A percentile compares a stretch with the other conserved stretches of the same genome.
These are phyloP conservation scores for Meriones psammophilus DNA, from an alignment of 2,797 vertebrate species.

Conservation along the genomic window DNA sequence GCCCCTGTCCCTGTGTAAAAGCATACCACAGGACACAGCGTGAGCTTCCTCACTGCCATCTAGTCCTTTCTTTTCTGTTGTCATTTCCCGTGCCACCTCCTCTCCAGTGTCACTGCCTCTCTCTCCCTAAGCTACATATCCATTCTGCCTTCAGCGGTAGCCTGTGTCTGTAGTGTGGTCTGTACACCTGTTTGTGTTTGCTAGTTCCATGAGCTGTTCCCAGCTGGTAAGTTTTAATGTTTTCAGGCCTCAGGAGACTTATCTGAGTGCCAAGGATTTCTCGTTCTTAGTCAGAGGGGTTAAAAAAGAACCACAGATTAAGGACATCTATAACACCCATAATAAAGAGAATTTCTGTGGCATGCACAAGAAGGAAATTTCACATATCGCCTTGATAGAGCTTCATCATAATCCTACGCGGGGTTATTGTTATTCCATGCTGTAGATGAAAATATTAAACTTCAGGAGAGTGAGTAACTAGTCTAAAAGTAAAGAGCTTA, in stretches of 20 bases:
- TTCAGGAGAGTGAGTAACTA: neutral
- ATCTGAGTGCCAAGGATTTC: neutral
- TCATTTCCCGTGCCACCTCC: neutral
- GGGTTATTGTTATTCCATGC: neutral
- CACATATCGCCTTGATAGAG: neutral
- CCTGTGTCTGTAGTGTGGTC: neutral
- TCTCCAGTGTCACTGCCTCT: neutral
- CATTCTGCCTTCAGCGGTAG: neutral
- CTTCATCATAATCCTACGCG: neutral
- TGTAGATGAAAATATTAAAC: neutral
- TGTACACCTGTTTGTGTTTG: neutral
- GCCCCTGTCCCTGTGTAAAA: neutral
- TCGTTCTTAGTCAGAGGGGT: neutral
- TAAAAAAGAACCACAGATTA: neutral
- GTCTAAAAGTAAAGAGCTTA: neutral
- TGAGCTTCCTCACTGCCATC: neutral
- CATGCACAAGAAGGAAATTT: neutral
- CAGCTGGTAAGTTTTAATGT: neutral
- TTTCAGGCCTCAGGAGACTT: conserved; percentile 6
- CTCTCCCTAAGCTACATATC: neutral
- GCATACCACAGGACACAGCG: neutral
- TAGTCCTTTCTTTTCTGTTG: neutral
- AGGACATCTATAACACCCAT: neutral
- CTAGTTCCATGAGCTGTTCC: neutral
- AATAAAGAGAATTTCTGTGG: neutral